A percentile compares a stretch with the other conserved stretches of the same genome.
phyloP scores from a whole-genome alignment of 2,113 vertebrate species.

The Atrichornis clamosus region DNA sequence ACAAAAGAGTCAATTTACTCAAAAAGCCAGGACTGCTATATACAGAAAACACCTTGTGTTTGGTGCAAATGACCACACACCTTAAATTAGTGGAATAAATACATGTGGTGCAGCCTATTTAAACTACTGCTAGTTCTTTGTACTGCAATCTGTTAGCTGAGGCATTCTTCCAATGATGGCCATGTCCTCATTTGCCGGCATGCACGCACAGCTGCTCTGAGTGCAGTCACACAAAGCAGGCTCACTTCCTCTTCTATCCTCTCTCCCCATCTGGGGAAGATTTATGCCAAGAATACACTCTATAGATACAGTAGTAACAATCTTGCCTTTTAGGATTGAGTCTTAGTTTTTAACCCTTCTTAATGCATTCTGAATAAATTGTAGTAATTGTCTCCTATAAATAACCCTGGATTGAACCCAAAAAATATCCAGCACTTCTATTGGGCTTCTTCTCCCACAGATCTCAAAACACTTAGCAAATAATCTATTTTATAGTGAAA shows the following conservation, averaged over 20 bases:
- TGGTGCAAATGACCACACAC: neutral
- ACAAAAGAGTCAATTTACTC: neutral
- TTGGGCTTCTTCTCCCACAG: neutral
- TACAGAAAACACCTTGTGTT: neutral
- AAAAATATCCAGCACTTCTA: neutral
- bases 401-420: neutral
- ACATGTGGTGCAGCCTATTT: neutral
- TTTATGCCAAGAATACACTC: neutral
- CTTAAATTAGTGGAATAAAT: neutral
- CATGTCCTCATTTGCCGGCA: neutral
- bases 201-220: neutral
- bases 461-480: neutral
- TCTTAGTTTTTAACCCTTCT: neutral
- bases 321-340: neutral
- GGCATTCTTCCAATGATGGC: neutral
- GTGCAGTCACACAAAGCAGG: neutral
- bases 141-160: neutral
- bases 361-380: neutral
- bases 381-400: neutral
- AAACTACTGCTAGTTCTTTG: neutral
- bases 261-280: constrained; percentile 1
- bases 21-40: neutral
- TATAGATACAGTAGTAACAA: neutral
- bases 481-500: neutral
- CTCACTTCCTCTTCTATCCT: neutral